Evolutionary conservation across 2,113 vertebrate genomes (phyloP).

Genomic region (Esox niger): DNA sequence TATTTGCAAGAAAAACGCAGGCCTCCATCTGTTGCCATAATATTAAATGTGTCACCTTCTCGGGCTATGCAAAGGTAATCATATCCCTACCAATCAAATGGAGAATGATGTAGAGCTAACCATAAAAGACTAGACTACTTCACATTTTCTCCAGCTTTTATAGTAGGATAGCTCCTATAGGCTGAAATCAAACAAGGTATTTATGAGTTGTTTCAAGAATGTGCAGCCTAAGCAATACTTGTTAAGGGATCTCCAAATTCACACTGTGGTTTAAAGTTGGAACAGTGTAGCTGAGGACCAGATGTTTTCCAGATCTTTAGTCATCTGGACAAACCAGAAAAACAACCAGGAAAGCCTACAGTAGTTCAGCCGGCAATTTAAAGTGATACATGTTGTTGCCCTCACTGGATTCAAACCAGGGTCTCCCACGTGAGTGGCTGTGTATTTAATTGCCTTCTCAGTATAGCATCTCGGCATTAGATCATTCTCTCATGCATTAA

Average conservation of each 20-base stretch:
- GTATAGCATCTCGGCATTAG: too few relatives aligned
- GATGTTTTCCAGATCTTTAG: conserved; percentile 78
- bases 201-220: neutral
- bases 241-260: neutral
- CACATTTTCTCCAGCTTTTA: conserved; percentile 30
- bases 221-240: neutral
- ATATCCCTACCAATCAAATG: conserved; percentile 98
- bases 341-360: too few relatives aligned
- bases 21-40: conserved; percentile 95
- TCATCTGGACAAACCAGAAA: too few relatives aligned
- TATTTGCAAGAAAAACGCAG: conserved; percentile 95
- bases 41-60: conserved; percentile 98
- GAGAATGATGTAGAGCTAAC: conserved; percentile 95
- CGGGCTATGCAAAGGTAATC: conserved; percentile 93
- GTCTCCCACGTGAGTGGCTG: too few relatives aligned
- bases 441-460: too few relatives aligned
- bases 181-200: neutral
- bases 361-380: too few relatives aligned
- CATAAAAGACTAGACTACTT: conserved; percentile 80
- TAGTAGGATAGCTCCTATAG: conserved; percentile 17
- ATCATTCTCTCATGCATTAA: too few relatives aligned
- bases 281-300: too few relatives aligned
- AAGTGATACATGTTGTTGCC: too few relatives aligned
- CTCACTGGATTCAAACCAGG: too few relatives aligned
- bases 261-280: too few relatives aligned